Evolutionary conservation across 2,888 invertebrate genomes (phyloP).

Genomic region (Pegoplata infirma): DNA sequence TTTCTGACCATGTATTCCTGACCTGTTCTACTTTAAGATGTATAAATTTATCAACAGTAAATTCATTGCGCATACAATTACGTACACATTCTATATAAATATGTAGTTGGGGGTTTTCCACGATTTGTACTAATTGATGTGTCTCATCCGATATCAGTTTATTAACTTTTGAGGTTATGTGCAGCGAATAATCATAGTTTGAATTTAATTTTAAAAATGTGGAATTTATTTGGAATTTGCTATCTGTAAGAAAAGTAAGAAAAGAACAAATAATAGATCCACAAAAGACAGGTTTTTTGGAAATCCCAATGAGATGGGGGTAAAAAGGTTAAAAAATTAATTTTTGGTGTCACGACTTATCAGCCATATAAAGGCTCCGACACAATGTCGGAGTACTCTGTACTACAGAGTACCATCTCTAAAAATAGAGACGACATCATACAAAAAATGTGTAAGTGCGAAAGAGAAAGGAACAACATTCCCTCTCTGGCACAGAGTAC

Average conservation of each 20-base stretch:
- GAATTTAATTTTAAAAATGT: slow-evolving; percentile 28
- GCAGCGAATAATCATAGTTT: slow-evolving; percentile 56
- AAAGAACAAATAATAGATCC: no score
- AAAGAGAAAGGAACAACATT: no score
- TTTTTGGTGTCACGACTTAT: no score
- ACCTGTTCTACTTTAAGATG: slow-evolving; percentile 54
- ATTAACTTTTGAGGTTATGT: slow-evolving; percentile 62
- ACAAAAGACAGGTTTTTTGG: no score
- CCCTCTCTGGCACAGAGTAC: no score
- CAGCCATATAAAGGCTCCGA: no score
- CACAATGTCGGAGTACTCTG: no score
- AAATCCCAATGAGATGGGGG: not conserved
- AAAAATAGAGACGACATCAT: no score
- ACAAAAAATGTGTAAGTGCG: no score
- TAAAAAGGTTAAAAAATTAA: no score
- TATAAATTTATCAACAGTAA: slow-evolving; percentile 46
- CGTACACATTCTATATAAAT: slow-evolving; percentile 63
- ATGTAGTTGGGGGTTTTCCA: slow-evolving; percentile 39
- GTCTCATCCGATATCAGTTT: slow-evolving; percentile 25
- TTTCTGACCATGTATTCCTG: not conserved
- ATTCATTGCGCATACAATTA: slow-evolving; percentile 63
- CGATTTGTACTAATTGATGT: slow-evolving; percentile 55
- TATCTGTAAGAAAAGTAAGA: slow-evolving; percentile 7
- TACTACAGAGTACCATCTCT: no score
- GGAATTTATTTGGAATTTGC: not conserved